phyloP scores from a whole-genome alignment of 2,888 invertebrate genomes.

The Cataglyphis cursor region DNA sequence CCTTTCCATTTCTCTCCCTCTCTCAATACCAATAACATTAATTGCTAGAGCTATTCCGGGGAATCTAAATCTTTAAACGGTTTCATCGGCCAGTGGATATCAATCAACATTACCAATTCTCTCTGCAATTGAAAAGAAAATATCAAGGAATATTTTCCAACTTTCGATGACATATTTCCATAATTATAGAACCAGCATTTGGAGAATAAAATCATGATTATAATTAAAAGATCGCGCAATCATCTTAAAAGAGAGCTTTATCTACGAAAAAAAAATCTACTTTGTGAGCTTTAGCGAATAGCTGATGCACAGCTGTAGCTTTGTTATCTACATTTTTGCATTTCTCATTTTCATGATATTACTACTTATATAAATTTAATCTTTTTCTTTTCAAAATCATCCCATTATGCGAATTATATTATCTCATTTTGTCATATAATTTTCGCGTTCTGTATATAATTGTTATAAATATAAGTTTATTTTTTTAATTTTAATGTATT shows the following conservation, averaged over 20 bases:
- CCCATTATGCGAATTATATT: conserved; percentile 3
- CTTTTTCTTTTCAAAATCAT: neutral
- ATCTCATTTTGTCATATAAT: neutral
- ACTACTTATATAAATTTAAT: neutral
- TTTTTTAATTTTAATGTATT: conserved; percentile 5
- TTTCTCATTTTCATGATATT: neutral
- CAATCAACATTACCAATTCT: conserved; percentile 74
- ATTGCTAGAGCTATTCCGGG: conserved; percentile 76
- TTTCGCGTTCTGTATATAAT: neutral
- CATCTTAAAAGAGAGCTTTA: neutral
- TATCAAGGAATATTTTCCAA: conserved; percentile 37
- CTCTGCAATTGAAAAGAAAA: conserved; percentile 70
- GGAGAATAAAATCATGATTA: conserved; percentile 6
- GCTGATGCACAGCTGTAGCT: neutral
- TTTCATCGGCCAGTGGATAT: conserved; percentile 23
- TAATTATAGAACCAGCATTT: conserved; percentile 31
- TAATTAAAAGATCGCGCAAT: conserved; percentile 24
- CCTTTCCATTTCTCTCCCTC: conserved; percentile 51
- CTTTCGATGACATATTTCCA: conserved; percentile 25
- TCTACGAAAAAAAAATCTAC: conserved; percentile 4
- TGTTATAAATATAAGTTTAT: neutral
- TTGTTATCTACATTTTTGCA: neutral
- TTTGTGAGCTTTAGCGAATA: neutral
- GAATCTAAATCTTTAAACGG: conserved; percentile 49
- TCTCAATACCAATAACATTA: conserved; percentile 76